phyloP scores from a whole-genome alignment of 2,797 vertebrate species.

The Sitta carolinensis region DNA sequence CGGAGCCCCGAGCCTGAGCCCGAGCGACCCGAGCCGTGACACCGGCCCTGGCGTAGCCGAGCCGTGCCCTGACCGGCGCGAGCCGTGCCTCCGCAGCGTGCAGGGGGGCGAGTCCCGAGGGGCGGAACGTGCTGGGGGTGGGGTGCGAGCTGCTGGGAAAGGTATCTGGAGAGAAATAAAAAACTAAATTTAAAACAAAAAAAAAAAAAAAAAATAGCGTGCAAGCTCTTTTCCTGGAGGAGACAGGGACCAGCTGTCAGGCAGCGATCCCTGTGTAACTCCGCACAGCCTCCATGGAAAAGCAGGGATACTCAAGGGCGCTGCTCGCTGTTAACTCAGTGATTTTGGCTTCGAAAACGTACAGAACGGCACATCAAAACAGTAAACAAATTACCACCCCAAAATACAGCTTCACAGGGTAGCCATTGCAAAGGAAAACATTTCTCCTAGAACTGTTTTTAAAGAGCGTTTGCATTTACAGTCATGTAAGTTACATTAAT shows the following conservation, averaged over 20 bases:
- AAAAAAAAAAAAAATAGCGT: neutral
- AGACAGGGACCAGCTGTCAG: neutral
- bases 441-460: neutral
- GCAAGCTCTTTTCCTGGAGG: neutral
- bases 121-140: constrained; percentile 4
- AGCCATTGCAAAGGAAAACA: neutral
- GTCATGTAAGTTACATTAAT: neutral
- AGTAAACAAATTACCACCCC: neutral
- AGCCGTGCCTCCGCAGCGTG: too few species aligned
- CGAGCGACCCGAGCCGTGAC: too few species aligned
- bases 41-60: too few species aligned
- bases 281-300: neutral
- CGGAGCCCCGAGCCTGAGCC: neutral
- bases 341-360: rapidly evolving
- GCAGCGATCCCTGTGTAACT: neutral
- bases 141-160: neutral
- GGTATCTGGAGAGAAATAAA: neutral
- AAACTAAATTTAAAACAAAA: neutral
- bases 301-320: neutral
- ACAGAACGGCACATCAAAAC: rapidly evolving
- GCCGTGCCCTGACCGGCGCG: too few species aligned
- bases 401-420: neutral
- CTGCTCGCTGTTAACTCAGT: neutral
- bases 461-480: neutral
- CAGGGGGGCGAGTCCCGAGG: neutral